Evolutionary conservation across 1,140 invertebrate species (phyloP).

Genomic region (Araneus ventricosus): DNA sequence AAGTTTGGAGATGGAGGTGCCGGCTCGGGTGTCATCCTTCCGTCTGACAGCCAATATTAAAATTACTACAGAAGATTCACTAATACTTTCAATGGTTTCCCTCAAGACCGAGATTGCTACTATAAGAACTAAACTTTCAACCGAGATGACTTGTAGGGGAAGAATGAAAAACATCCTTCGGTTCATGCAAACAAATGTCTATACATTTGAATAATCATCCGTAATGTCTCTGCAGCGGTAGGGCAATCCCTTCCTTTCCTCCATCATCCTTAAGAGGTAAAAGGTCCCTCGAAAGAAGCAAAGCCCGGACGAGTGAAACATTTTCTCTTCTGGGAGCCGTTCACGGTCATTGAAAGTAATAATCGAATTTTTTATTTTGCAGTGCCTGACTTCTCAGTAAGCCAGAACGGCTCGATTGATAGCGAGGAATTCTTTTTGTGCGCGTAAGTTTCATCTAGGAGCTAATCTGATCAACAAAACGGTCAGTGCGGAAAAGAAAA

Average conservation of each 20-base stretch:
- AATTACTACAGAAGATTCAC: too few relatives aligned
- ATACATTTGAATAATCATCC: background rate
- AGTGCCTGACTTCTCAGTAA: background rate
- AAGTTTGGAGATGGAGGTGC: too few relatives aligned
- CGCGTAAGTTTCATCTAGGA: background rate
- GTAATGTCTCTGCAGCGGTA: background rate
- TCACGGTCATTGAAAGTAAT: conserved; percentile 36
- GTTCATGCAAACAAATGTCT: background rate
- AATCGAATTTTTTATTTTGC: conserved; percentile 25
- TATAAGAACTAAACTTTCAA: too few relatives aligned
- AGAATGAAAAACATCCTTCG: too few relatives aligned
- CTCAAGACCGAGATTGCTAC: too few relatives aligned
- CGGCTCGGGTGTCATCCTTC: too few relatives aligned
- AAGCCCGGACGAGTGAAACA: too few relatives aligned
- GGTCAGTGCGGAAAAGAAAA: background rate
- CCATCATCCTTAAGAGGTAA: conserved; percentile 1
- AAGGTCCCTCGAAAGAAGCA: background rate
- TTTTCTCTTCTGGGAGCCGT: background rate
- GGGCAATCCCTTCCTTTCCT: too few relatives aligned
- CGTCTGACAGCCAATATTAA: too few relatives aligned
- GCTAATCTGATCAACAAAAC: conserved; percentile 20
- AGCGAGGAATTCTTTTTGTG: background rate
- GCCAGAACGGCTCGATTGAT: background rate
- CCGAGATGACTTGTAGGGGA: too few relatives aligned
- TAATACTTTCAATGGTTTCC: too few relatives aligned